phyloP scores from a whole-genome alignment of 2,888 invertebrate species.

The Acleris laterana region DNA sequence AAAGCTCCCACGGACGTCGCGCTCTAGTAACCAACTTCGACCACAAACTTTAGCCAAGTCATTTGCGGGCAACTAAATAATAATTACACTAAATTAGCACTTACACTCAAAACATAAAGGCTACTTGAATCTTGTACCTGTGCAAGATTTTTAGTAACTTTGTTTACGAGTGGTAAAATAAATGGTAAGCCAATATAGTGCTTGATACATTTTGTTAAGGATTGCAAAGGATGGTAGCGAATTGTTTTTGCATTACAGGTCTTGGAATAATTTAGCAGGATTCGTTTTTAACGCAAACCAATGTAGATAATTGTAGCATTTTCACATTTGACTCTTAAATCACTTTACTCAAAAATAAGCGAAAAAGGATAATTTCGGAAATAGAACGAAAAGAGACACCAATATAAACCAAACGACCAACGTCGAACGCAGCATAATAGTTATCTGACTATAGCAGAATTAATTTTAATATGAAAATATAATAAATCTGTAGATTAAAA shows the following conservation, averaged over 20 bases:
- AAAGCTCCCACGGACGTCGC: slow-evolving; percentile 29
- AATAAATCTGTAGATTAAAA: no score
- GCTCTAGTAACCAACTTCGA: slow-evolving; percentile 17
- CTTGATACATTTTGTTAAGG: slow-evolving; percentile 15
- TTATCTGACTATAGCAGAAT: no score
- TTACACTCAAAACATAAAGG: slow-evolving; percentile 1
- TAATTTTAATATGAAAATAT: no score
- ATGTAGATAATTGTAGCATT: slow-evolving; percentile 31
- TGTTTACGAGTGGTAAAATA: slow-evolving; percentile 20
- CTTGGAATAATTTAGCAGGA: slow-evolving; percentile 28
- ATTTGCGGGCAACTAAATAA: neutral
- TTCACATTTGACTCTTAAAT: slow-evolving; percentile 30
- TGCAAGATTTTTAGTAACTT: slow-evolving; percentile 12
- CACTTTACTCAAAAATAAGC: no score
- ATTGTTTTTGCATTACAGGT: neutral
- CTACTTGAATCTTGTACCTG: no score
- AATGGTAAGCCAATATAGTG: slow-evolving; percentile 7
- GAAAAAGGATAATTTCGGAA: no score
- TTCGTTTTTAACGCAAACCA: slow-evolving; percentile 24
- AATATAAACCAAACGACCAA: no score
- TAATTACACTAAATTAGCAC: neutral
- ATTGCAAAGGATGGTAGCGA: neutral
- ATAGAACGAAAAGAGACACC: no score
- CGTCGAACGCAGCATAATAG: no score
- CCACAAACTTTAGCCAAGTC: slow-evolving; percentile 5